These are phyloP conservation scores for Amphiprion ocellaris DNA, from an alignment of 2,113 vertebrate species.

Conservation along the genomic window DNA sequence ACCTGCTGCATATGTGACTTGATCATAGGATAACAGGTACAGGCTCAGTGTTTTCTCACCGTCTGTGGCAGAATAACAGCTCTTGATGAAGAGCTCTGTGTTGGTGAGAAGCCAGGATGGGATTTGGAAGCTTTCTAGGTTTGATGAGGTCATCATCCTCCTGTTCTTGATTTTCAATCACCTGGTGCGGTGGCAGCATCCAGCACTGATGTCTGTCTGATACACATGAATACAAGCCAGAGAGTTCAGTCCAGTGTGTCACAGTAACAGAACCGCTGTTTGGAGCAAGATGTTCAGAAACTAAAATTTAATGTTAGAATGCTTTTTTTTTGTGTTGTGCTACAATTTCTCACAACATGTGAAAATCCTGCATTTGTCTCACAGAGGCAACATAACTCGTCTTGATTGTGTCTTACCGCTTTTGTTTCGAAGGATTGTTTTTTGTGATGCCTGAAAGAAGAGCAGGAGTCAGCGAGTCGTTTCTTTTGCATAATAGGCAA, in stretches of 20 bases:
- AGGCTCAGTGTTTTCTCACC: slow-evolving; percentile 59
- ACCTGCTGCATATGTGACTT: background rate
- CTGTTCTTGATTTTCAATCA: slow-evolving; percentile 43
- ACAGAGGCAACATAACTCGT: background rate
- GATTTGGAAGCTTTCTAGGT: slow-evolving; percentile 69
- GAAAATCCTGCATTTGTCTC: background rate
- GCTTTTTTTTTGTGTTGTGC: too few species aligned
- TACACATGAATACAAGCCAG: slow-evolving; percentile 9
- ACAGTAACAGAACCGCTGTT: background rate
- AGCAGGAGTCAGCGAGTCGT: slow-evolving; percentile 4
- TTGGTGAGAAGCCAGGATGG: slow-evolving; percentile 51
- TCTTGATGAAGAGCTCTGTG: slow-evolving; percentile 77
- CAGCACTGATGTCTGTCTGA: slow-evolving; percentile 54
- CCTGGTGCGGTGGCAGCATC: slow-evolving; percentile 25
- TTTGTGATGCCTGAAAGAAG: slow-evolving; percentile 41
- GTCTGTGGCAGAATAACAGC: slow-evolving; percentile 81
- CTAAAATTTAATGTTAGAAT: background rate
- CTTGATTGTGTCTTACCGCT: slow-evolving; percentile 33
- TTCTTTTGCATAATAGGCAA: background rate
- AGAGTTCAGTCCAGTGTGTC: background rate
- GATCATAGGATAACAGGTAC: background rate
- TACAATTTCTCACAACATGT: background rate
- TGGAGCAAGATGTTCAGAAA: background rate
- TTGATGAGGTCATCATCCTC: slow-evolving; percentile 68
- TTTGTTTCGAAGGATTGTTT: slow-evolving; percentile 14